Percentiles rank a stretch among this genome's conserved stretches.
phyloP scores from a whole-genome alignment of 2,113 vertebrate genomes.

The Clarias batrachus region DNA sequence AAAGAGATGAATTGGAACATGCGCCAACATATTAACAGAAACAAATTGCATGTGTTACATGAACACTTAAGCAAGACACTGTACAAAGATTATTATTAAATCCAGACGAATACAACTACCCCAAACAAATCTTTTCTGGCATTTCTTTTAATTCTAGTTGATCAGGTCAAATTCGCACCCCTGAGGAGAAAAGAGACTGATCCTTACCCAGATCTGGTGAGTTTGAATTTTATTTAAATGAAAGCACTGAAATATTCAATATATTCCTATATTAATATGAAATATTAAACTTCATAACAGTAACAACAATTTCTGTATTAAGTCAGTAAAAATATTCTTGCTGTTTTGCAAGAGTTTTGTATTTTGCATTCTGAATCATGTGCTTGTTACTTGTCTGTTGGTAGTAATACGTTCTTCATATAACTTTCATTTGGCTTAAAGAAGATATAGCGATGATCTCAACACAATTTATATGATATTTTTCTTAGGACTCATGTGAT shows the following conservation, averaged over 20 bases:
- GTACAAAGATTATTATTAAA: background rate
- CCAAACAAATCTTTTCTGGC: background rate
- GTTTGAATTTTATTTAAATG: background rate
- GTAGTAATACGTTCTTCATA: background rate
- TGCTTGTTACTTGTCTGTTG: background rate
- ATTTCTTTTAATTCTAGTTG: slow-evolving; percentile 66
- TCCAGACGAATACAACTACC: background rate
- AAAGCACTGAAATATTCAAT: background rate
- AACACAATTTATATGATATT: background rate
- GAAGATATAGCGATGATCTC: background rate
- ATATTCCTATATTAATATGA: background rate
- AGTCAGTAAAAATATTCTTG: background rate
- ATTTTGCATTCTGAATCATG: background rate
- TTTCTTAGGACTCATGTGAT: slow-evolving; percentile 62
- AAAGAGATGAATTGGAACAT: background rate
- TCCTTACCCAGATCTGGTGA: slow-evolving; percentile 73
- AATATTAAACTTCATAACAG: too few relatives aligned
- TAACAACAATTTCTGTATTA: background rate
- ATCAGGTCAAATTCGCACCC: slow-evolving; percentile 81
- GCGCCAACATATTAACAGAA: too few relatives aligned
- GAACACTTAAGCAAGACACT: background rate
- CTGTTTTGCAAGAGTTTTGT: background rate
- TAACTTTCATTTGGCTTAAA: background rate
- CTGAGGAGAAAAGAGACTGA: slow-evolving; percentile 81
- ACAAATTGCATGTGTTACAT: too few relatives aligned